Percentiles rank a stretch among this genome's conserved stretches.
Evolutionary conservation across 2,888 invertebrate species (phyloP).

Genomic region (Drosophila infuscata): DNA sequence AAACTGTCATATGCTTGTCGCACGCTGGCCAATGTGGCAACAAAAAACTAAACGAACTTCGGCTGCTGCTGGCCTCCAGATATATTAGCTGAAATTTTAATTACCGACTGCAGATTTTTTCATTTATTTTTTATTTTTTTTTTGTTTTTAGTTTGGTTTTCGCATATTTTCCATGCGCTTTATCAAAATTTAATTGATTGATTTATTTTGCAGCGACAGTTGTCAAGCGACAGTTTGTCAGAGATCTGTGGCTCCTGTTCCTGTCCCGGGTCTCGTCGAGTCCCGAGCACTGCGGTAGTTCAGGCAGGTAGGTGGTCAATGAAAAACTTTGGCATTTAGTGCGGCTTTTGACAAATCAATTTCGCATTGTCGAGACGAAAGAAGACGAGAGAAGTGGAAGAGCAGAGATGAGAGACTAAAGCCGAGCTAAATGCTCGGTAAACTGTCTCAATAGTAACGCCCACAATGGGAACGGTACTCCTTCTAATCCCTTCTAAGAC

Average conservation of each 20-base stretch:
- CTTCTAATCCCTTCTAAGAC: constrained; percentile 55
- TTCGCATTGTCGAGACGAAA: constrained; percentile 23
- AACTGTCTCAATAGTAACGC: constrained; percentile 79
- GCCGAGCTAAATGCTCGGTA: constrained; percentile 69
- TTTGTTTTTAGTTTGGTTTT: constrained; percentile 13
- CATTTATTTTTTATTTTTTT: background rate
- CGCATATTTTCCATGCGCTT: constrained; percentile 70
- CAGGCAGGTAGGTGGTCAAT: constrained; percentile 75
- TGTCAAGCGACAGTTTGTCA: constrained; percentile 28
- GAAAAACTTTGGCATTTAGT: constrained; percentile 58
- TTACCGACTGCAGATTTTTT: constrained; percentile 64
- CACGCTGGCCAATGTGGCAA: constrained; percentile 47
- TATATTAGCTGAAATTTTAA: constrained; percentile 85
- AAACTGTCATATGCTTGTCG: constrained; percentile 84
- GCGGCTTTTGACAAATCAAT: constrained; percentile 77
- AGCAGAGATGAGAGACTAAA: constrained; percentile 39
- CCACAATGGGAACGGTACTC: constrained; percentile 41
- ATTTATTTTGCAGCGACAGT: constrained; percentile 82
- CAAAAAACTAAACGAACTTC: background rate
- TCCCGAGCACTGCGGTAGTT: constrained; percentile 36
- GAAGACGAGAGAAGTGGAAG: background rate
- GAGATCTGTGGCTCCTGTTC: background rate
- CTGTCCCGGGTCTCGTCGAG: background rate
- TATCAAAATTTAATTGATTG: constrained; percentile 85
- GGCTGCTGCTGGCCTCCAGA: constrained; percentile 33